These are phyloP conservation scores for Lacerta viridis DNA, from an alignment of 2,797 vertebrate genomes.

Conservation along the genomic window DNA sequence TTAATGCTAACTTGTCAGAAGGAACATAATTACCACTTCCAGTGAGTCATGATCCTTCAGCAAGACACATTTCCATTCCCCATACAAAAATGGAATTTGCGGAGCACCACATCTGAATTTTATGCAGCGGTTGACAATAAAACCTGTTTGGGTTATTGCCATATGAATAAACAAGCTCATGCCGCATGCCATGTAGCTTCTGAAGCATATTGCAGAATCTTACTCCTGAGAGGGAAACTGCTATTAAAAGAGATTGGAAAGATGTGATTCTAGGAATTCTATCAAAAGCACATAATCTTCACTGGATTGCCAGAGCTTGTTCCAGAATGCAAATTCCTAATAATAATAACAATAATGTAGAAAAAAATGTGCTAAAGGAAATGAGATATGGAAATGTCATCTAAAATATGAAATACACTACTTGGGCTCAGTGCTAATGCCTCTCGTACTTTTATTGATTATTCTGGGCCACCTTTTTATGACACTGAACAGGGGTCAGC, in stretches of 20 bases:
- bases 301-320: conserved; percentile 49
- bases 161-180: conserved; percentile 69
- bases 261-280: conserved; percentile 61
- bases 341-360: conserved; percentile 33
- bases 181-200: conserved; percentile 63
- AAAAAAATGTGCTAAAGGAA: neutral
- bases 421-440: neutral
- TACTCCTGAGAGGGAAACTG: conserved; percentile 44
- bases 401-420: neutral
- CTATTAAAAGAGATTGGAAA: conserved; percentile 67
- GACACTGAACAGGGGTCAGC: no score
- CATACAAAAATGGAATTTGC: conserved; percentile 61
- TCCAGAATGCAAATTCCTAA: conserved; percentile 42
- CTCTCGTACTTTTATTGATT: neutral
- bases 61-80: conserved; percentile 57
- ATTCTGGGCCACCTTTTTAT: neutral
- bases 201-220: conserved; percentile 58
- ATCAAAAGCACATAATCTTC: conserved; percentile 52
- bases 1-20: conserved; percentile 62
- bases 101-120: conserved; percentile 65
- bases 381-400: conserved; percentile 17
- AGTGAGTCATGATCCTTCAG: conserved; percentile 62
- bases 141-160: conserved; percentile 59
- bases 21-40: conserved; percentile 54
- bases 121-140: conserved; percentile 59